Percentiles rank a stretch among this genome's conserved stretches.
phyloP scores from a whole-genome alignment of 2,797 vertebrate species.

The Austrolebias charrua region DNA sequence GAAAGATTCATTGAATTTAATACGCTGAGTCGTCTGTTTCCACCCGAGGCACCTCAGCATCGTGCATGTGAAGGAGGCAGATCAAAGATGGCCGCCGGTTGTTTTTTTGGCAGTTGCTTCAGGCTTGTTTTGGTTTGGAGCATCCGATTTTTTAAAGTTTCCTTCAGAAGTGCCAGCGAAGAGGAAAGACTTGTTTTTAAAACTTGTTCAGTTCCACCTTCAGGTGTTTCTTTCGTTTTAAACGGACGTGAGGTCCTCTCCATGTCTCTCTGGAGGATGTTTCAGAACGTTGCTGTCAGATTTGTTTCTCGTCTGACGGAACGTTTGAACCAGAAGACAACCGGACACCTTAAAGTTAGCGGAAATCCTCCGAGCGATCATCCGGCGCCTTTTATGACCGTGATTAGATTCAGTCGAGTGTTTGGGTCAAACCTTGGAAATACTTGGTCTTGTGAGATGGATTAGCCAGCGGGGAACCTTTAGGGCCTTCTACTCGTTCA shows the following conservation, averaged over 20 bases:
- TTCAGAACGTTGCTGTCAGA: not conserved
- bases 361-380: not conserved
- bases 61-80: no score
- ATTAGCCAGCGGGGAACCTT: no score
- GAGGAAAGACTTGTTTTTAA: not conserved
- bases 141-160: conserved; percentile 6
- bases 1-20: no score
- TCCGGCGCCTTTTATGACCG: no score
- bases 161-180: not conserved
- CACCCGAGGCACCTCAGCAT: no score
- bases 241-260: not conserved
- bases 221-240: not conserved
- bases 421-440: not conserved
- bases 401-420: not conserved
- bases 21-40: no score
- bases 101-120: conserved; percentile 17
- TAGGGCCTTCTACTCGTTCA: no score
- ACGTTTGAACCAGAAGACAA: not conserved
- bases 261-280: not conserved
- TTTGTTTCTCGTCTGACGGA: not conserved
- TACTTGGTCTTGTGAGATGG: no score
- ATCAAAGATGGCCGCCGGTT: conserved; percentile 15
- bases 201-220: not conserved
- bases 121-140: conserved; percentile 25
- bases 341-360: not conserved